These are phyloP conservation scores for Syrista parreyssii DNA, from an alignment of 2,888 invertebrate genomes.

Conservation along the genomic window DNA sequence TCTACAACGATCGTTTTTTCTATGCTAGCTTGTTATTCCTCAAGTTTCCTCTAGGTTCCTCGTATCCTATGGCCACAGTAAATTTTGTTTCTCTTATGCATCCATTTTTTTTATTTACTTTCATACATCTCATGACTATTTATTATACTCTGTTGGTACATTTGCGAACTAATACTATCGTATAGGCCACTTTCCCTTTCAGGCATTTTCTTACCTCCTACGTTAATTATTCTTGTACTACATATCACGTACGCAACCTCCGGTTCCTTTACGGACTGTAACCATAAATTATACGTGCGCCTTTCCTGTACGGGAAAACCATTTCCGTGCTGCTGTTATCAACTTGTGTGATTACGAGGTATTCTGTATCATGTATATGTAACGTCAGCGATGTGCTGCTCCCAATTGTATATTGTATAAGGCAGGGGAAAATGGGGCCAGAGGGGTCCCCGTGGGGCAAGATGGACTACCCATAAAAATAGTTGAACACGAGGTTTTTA, in stretches of 20 bases:
- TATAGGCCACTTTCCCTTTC: neutral
- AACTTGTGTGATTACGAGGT: neutral
- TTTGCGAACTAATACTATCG: neutral
- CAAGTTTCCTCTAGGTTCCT: neutral
- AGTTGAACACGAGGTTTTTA: too few species aligned
- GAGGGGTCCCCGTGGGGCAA: too few species aligned
- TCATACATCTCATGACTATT: neutral
- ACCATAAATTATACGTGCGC: neutral
- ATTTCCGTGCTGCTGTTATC: neutral
- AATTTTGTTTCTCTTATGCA: neutral
- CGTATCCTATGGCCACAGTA: neutral
- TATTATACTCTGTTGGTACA: neutral
- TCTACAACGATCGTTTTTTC: neutral
- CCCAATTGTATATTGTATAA: too few species aligned
- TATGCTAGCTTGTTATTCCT: neutral
- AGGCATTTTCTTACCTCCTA: neutral
- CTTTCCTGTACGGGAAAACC: neutral
- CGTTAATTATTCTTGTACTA: neutral
- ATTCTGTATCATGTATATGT: neutral
- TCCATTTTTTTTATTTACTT: neutral
- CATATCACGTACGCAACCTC: neutral
- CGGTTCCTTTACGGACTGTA: neutral
- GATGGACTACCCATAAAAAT: too few species aligned
- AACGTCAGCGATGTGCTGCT: too few species aligned
- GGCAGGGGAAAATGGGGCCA: too few species aligned